These are phyloP conservation scores for Agrotis clavis DNA, from an alignment of 2,888 invertebrate species.

Conservation along the genomic window DNA sequence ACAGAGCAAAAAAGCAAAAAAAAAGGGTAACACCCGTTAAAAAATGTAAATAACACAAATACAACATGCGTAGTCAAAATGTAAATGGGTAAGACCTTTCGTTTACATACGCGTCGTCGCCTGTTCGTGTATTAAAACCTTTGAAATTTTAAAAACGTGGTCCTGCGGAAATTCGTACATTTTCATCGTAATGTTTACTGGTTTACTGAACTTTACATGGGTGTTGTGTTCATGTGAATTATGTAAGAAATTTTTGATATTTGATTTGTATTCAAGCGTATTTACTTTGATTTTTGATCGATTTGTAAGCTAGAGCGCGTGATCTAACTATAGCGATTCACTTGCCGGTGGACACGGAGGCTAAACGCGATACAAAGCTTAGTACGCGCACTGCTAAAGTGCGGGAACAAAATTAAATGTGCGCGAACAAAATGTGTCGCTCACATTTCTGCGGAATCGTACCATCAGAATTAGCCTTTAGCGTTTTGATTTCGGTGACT, in stretches of 20 bases:
- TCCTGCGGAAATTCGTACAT: slow-evolving; percentile 56
- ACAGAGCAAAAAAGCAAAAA: slow-evolving; percentile 34
- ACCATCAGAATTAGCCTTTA: too few relatives aligned
- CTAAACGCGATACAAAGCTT: not conserved
- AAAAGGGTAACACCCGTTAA: slow-evolving; percentile 61
- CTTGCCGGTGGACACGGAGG: too few relatives aligned
- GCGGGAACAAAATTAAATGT: too few relatives aligned
- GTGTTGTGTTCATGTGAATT: slow-evolving; percentile 45
- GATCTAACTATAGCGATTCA: not conserved
- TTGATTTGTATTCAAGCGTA: not conserved
- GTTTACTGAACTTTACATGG: slow-evolving; percentile 34
- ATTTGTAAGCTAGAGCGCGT: not conserved
- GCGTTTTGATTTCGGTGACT: slow-evolving; percentile 23
- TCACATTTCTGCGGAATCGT: too few relatives aligned
- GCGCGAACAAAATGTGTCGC: too few relatives aligned
- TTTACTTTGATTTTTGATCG: not conserved
- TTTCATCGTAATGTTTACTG: slow-evolving; percentile 44
- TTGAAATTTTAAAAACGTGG: slow-evolving; percentile 65
- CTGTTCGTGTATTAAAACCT: slow-evolving; percentile 68
- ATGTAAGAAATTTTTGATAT: not conserved
- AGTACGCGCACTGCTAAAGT: too few relatives aligned
- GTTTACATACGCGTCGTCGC: slow-evolving; percentile 70
- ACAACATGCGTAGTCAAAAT: slow-evolving; percentile 71
- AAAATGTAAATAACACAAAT: slow-evolving; percentile 71
- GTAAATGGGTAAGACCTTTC: slow-evolving; percentile 74